phyloP scores from a whole-genome alignment of 1,140 invertebrate species.

The Saccostrea echinata region DNA sequence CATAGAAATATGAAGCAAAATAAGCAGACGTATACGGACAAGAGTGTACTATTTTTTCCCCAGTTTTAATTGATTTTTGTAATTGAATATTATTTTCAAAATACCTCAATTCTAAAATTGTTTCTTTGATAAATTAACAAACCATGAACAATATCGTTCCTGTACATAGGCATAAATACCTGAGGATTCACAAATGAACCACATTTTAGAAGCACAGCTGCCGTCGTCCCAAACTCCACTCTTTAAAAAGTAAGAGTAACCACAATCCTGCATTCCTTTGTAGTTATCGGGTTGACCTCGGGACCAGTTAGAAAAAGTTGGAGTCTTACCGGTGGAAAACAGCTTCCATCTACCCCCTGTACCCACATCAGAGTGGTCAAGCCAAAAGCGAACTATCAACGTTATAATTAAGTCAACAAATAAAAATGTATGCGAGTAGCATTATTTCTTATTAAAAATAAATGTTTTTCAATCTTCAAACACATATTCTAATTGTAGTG shows the following conservation, averaged over 20 bases:
- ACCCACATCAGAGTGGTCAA: constrained; percentile 5
- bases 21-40: too few species aligned
- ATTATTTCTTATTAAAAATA: not conserved
- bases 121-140: too few species aligned
- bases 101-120: too few species aligned
- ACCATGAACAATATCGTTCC: too few species aligned
- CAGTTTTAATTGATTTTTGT: too few species aligned
- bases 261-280: not conserved
- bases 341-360: not conserved
- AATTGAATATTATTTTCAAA: too few species aligned
- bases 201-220: not conserved
- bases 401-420: not conserved
- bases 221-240: not conserved
- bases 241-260: not conserved
- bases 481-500: not conserved
- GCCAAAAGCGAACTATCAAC: not conserved
- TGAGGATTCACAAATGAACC: constrained; percentile 5
- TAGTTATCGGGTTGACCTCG: not conserved
- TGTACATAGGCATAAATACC: not conserved
- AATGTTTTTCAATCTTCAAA: not conserved
- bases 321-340: not conserved
- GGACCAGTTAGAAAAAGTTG: not conserved
- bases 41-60: too few species aligned
- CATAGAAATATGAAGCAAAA: too few species aligned
- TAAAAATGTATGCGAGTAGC: too few species aligned